These are phyloP conservation scores for Zonotrichia leucophrys DNA, from an alignment of 2,113 vertebrate genomes.

Conservation along the genomic window DNA sequence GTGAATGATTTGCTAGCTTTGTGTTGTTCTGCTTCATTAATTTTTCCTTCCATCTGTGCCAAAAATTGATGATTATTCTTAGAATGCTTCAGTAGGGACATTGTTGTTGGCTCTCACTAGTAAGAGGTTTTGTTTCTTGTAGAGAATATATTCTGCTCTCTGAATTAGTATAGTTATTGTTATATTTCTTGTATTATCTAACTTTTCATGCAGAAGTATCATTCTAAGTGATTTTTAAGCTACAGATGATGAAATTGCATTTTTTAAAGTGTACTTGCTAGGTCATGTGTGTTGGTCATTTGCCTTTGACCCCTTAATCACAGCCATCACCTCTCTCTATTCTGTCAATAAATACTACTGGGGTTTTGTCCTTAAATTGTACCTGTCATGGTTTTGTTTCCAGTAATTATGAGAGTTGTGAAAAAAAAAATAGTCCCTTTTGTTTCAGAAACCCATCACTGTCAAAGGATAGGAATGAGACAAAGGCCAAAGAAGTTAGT, in stretches of 20 bases:
- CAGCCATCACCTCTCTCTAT: not conserved
- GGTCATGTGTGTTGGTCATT: not conserved
- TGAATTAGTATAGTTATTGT: not conserved
- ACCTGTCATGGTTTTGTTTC: constrained; percentile 24
- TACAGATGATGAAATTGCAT: not conserved
- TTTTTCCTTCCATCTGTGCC: constrained; percentile 24
- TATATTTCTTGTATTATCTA: not conserved
- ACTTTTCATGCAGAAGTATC: not conserved
- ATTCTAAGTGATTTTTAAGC: not conserved
- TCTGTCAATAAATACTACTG: not conserved
- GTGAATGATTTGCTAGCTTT: constrained; percentile 21
- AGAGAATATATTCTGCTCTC: not conserved
- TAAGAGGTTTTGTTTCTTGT: not conserved
- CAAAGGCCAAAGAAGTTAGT: constrained; percentile 64
- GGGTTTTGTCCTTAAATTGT: not conserved
- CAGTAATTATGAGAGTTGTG: constrained; percentile 13
- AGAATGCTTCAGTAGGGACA: not conserved
- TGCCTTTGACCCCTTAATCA: not conserved
- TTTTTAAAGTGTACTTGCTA: not conserved
- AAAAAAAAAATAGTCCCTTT: constrained; percentile 43
- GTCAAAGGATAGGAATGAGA: constrained; percentile 67
- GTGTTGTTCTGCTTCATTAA: not conserved
- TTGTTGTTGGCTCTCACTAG: not conserved
- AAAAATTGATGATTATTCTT: constrained; percentile 37
- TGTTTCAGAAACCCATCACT: constrained; percentile 43